Conservation (phyloP, 2,113 vertebrate genomes). For the Potamarius usumacintae region DNA sequence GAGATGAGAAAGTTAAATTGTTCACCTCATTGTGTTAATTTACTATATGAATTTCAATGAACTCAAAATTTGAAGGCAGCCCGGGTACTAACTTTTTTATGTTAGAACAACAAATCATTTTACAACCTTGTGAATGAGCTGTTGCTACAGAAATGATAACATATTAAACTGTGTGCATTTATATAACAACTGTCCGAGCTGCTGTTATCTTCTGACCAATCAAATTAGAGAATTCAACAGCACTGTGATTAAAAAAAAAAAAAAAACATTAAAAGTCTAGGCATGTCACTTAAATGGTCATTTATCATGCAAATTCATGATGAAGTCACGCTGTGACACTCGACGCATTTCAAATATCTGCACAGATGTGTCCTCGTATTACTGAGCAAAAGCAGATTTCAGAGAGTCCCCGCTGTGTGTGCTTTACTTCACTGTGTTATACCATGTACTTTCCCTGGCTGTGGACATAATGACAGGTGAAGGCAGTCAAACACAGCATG, state of each 20-base stretch:
- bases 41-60: no score
- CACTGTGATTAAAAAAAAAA: not conserved
- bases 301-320: slow-evolving; percentile 10
- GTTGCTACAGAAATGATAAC: not conserved
- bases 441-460: slow-evolving; percentile 23
- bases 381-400: slow-evolving; percentile 1
- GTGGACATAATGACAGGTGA: slow-evolving; percentile 42
- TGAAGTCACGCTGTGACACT: slow-evolving; percentile 1
- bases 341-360: not conserved
- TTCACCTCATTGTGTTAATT: no score
- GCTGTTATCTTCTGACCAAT: not conserved
- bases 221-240: not conserved
- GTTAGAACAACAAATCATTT: no score
- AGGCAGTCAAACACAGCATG: slow-evolving; percentile 50
- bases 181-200: not conserved
- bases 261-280: not conserved
- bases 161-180: not conserved
- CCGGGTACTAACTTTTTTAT: no score
- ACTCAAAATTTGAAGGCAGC: no score
- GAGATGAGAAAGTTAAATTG: no score
- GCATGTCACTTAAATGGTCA: not conserved
- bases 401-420: slow-evolving; percentile 3
- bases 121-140: not conserved
- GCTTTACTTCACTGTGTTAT: slow-evolving; percentile 20
- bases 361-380: not conserved